Percentiles rank a stretch among this genome's conserved stretches.
These are phyloP conservation scores for Tetraneura akinire DNA, from an alignment of 1,140 invertebrate genomes.

Conservation along the genomic window DNA sequence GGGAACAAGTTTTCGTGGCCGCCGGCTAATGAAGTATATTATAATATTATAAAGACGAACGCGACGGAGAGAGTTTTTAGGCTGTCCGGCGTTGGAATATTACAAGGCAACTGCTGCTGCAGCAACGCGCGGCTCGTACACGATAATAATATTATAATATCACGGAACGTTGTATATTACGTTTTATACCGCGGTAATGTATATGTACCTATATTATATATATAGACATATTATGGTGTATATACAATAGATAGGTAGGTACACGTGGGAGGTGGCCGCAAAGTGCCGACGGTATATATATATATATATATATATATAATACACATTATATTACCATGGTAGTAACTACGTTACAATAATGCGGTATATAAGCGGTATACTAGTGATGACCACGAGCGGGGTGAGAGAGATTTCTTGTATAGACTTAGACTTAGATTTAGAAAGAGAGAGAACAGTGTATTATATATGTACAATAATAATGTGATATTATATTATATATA, in stretches of 20 bases:
- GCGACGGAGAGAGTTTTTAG: constrained; percentile 21
- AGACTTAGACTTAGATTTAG: background rate
- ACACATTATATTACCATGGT: background rate
- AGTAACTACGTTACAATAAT: background rate
- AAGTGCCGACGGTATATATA: background rate
- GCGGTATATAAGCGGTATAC: too few species aligned
- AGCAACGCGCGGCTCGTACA: too few species aligned
- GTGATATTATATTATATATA: too few species aligned
- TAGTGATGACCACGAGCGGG: background rate
- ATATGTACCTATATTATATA: background rate
- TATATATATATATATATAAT: background rate
- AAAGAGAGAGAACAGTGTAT: background rate
- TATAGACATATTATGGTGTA: background rate
- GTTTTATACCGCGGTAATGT: too few species aligned
- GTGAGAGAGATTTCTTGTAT: background rate
- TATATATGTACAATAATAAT: too few species aligned
- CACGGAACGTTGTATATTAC: too few species aligned
- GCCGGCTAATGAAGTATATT: constrained; percentile 40
- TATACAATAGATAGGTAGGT: background rate
- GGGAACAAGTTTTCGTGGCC: constrained; percentile 40
- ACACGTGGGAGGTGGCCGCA: constrained; percentile 34
- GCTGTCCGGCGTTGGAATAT: constrained; percentile 16
- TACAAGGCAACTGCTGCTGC: constrained; percentile 9
- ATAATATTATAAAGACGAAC: constrained; percentile 21
- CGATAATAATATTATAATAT: constrained; percentile 33